phyloP scores from a whole-genome alignment of 2,888 invertebrate species.

The Plebejus melissa region DNA sequence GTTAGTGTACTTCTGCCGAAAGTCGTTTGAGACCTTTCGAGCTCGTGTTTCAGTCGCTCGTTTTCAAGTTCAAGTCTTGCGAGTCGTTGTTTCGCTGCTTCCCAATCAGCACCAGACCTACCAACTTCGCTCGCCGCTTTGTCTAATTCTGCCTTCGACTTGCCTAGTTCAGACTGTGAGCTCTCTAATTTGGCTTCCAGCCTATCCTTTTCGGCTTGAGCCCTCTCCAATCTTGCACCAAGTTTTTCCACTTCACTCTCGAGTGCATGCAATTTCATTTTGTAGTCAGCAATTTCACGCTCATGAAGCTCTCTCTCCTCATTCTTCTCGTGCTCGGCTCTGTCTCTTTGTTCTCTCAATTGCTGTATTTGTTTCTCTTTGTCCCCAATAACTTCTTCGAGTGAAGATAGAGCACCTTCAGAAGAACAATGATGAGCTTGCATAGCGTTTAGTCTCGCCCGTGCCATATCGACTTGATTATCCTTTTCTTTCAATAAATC shows the following conservation, averaged over 20 bases:
- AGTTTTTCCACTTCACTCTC: slow-evolving; percentile 95
- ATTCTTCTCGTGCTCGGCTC: slow-evolving; percentile 96
- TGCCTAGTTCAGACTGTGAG: slow-evolving; percentile 95
- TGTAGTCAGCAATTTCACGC: slow-evolving; percentile 95
- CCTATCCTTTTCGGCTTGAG: slow-evolving; percentile 93
- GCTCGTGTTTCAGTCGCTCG: slow-evolving; percentile 90
- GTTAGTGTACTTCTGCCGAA: slow-evolving; percentile 90
- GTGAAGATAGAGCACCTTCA: slow-evolving; percentile 93
- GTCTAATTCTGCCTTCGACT: slow-evolving; percentile 95
- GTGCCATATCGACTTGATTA: slow-evolving; percentile 97
- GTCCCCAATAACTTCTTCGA: slow-evolving; percentile 97
- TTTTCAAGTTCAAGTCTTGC: slow-evolving; percentile 93
- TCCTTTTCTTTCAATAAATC: slow-evolving; percentile 98
- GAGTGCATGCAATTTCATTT: slow-evolving; percentile 93
- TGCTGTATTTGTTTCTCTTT: slow-evolving; percentile 98
- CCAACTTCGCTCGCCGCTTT: slow-evolving; percentile 94
- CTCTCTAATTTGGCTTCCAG: slow-evolving; percentile 94
- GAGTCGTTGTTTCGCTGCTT: slow-evolving; percentile 89
- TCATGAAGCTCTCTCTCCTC: slow-evolving; percentile 97
- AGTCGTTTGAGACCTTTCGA: slow-evolving; percentile 90
- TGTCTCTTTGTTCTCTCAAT: slow-evolving; percentile 94
- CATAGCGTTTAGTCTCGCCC: slow-evolving; percentile 93
- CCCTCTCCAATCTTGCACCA: slow-evolving; percentile 91
- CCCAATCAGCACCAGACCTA: slow-evolving; percentile 93
- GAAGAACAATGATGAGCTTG: slow-evolving; percentile 96